A percentile compares a stretch with the other conserved stretches of the same genome.
Conservation (phyloP, 2,888 invertebrate genomes). For the Dolichopus griseipennis region DNA sequence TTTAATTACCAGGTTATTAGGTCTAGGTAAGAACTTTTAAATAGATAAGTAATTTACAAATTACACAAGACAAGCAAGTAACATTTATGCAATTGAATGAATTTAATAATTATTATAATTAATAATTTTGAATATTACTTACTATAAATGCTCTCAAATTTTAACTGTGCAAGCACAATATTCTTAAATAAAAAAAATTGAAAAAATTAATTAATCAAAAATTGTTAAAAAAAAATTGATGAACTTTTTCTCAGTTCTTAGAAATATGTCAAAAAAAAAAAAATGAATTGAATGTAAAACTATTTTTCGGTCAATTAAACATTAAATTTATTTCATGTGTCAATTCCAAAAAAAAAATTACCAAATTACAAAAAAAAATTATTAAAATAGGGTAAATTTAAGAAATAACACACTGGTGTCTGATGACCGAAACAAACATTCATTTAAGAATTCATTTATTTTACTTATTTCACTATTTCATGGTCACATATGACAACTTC, state of each 20-base stretch:
- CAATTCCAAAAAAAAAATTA: conserved; percentile 16
- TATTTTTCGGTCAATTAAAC: conserved; percentile 33
- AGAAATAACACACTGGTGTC: conserved; percentile 2
- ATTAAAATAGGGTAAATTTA: background rate
- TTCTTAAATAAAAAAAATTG: no score
- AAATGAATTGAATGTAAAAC: background rate
- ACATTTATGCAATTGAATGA: no score
- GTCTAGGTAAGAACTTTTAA: no score
- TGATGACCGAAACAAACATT: background rate
- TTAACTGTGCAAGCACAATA: no score
- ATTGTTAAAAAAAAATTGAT: no score
- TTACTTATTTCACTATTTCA: background rate
- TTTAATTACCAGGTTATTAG: no score
- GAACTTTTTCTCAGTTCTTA: background rate
- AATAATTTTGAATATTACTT: no score
- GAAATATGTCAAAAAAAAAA: background rate
- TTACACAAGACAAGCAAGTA: no score
- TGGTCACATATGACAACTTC: background rate
- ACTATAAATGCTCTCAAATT: no score
- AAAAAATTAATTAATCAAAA: background rate
- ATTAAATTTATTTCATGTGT: conserved; percentile 32
- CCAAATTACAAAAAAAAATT: no score
- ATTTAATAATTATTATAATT: no score
- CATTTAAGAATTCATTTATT: background rate
- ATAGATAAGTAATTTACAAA: no score